Conservation (phyloP, 2,888 invertebrate genomes). For the Perdita meconis region DNA sequence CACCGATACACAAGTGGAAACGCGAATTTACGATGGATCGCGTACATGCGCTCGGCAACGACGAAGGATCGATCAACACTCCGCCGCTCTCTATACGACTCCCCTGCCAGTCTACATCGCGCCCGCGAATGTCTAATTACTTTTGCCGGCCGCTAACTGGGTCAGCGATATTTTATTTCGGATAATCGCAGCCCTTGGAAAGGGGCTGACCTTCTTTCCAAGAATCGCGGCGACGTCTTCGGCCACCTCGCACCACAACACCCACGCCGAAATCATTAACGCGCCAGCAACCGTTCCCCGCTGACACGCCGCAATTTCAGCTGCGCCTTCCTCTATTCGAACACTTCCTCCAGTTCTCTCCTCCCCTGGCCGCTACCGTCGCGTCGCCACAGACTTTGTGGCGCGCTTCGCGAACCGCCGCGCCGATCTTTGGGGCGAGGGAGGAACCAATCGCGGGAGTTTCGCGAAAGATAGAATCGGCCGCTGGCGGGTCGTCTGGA, state of each 20-base stretch:
- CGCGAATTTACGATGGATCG: conserved; percentile 69
- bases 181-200: conserved; percentile 49
- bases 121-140: conserved; percentile 69
- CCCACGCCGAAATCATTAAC: conserved; percentile 23
- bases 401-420: conserved; percentile 13
- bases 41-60: conserved; percentile 64
- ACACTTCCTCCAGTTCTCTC: neutral
- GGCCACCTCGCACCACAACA: neutral
- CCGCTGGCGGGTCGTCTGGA: too few species aligned
- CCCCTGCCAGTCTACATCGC: conserved; percentile 38
- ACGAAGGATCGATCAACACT: conserved; percentile 68
- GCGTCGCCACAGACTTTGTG: neutral
- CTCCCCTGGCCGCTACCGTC: neutral
- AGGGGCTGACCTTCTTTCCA: conserved; percentile 42
- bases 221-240: conserved; percentile 16
- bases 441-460: neutral
- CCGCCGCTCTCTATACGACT: conserved; percentile 53
- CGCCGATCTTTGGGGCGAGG: neutral
- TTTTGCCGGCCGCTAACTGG: conserved; percentile 63
- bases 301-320: neutral
- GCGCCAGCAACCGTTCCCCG: neutral
- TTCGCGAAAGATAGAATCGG: too few species aligned
- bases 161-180: conserved; percentile 70
- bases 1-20: conserved; percentile 68
- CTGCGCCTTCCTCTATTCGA: neutral